A percentile compares a stretch with the other conserved stretches of the same genome.
Evolutionary conservation across 1,140 invertebrate species (phyloP).

Genomic region (Holotrichia oblita): DNA sequence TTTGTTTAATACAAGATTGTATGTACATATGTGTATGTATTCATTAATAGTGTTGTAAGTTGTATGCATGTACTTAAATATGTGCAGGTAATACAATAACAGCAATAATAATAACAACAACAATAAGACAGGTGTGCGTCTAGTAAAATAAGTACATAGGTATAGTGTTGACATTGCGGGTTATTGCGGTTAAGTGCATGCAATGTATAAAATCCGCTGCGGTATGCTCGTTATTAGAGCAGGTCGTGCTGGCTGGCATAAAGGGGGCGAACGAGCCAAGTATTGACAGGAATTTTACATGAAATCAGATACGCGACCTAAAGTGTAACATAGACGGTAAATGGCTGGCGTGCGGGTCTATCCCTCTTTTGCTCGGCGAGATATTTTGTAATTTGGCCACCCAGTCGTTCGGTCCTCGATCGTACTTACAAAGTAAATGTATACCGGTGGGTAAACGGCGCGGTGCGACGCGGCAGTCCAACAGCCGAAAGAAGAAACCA

Average conservation of each 20-base stretch:
- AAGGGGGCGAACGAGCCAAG: neutral
- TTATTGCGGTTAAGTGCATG: neutral
- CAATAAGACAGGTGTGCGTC: too few relatives aligned
- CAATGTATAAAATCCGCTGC: too few relatives aligned
- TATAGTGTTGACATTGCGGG: neutral
- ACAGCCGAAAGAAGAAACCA: slow-evolving; percentile 27
- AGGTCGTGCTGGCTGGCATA: neutral
- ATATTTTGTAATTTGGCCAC: slow-evolving; percentile 27
- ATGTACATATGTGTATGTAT: too few relatives aligned
- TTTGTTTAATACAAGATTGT: too few relatives aligned
- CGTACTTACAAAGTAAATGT: neutral
- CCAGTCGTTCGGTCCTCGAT: neutral
- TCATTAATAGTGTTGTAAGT: too few relatives aligned
- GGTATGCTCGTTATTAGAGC: neutral
- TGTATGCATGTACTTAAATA: too few relatives aligned
- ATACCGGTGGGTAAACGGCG: neutral
- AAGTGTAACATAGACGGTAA: too few relatives aligned
- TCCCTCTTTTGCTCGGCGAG: neutral
- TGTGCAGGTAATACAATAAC: too few relatives aligned
- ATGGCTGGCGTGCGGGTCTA: neutral
- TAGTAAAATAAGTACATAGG: too few relatives aligned
- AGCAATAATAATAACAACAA: too few relatives aligned
- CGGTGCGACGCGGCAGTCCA: neutral
- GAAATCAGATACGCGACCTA: neutral
- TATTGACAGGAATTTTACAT: slow-evolving; percentile 11